Percentiles rank a stretch among this genome's conserved stretches.
phyloP scores from a whole-genome alignment of 2,888 invertebrate species.

The Gibbula magus region DNA sequence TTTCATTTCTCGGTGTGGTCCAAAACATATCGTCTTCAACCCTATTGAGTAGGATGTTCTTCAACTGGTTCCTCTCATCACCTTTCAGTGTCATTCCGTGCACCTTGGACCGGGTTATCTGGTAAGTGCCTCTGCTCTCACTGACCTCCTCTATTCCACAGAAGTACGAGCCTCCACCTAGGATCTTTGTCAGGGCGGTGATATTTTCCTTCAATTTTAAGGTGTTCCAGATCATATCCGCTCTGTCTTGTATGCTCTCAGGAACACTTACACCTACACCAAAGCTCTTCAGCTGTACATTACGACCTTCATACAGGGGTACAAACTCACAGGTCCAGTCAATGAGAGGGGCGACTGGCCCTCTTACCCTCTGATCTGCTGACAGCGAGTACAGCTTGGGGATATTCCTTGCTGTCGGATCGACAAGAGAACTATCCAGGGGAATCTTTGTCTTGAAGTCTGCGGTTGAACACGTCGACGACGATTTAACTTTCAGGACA shows the following conservation, averaged over 20 bases:
- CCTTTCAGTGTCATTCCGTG: background rate
- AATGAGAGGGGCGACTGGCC: background rate
- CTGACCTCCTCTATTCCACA: background rate
- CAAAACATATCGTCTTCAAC: background rate
- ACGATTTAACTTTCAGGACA: background rate
- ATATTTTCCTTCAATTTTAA: background rate
- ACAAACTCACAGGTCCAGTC: background rate
- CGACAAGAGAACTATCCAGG: background rate
- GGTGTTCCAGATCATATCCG: background rate
- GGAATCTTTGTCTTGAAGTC: constrained; percentile 7
- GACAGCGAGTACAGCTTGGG: background rate
- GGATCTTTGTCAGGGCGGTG: background rate
- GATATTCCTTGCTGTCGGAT: background rate
- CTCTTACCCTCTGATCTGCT: background rate
- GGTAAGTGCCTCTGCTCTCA: background rate
- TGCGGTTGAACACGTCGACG: background rate
- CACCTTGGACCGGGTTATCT: background rate
- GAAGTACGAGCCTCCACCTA: background rate
- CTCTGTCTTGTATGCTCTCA: background rate
- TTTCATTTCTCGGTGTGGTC: background rate
- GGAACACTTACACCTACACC: background rate
- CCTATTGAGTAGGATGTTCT: background rate
- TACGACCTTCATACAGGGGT: background rate
- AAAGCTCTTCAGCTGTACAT: background rate
- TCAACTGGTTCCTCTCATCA: background rate